Conservation (phyloP, 2,797 vertebrate genomes). For the Sebastes hubbsi region DNA sequence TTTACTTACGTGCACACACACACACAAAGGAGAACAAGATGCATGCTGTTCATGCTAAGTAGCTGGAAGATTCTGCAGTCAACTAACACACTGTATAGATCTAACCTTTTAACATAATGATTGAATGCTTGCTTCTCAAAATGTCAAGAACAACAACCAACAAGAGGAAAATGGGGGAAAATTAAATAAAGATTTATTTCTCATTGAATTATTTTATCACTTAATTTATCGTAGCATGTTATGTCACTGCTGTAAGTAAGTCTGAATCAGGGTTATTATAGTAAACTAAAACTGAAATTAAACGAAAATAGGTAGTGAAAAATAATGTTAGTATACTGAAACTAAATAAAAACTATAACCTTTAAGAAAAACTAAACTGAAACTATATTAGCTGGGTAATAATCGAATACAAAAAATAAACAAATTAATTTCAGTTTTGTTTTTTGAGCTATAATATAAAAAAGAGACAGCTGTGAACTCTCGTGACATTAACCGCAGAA, state of each 20-base stretch:
- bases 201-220: not conserved
- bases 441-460: too few relatives aligned
- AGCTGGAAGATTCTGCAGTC: not conserved
- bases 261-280: not conserved
- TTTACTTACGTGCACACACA: conserved; percentile 10
- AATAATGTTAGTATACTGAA: too few relatives aligned
- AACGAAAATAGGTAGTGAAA: too few relatives aligned
- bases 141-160: conserved; percentile 4
- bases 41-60: not conserved
- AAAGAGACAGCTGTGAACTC: too few relatives aligned
- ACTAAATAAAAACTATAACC: too few relatives aligned
- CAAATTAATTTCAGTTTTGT: too few relatives aligned
- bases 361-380: too few relatives aligned
- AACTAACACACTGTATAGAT: not conserved
- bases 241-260: not conserved
- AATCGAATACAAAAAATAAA: too few relatives aligned
- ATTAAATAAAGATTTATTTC: not conserved
- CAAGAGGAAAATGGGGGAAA: not conserved
- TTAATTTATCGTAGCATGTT: not conserved
- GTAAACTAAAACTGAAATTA: too few relatives aligned
- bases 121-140: conserved; percentile 1
- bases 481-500: too few relatives aligned
- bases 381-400: accelerated
- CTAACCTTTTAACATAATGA: conserved; percentile 8
- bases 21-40: not conserved